Percentiles rank a stretch among this genome's conserved stretches.
These are phyloP conservation scores for Boulengerochromis microlepis DNA, from an alignment of 2,113 vertebrate species.

Conservation along the genomic window DNA sequence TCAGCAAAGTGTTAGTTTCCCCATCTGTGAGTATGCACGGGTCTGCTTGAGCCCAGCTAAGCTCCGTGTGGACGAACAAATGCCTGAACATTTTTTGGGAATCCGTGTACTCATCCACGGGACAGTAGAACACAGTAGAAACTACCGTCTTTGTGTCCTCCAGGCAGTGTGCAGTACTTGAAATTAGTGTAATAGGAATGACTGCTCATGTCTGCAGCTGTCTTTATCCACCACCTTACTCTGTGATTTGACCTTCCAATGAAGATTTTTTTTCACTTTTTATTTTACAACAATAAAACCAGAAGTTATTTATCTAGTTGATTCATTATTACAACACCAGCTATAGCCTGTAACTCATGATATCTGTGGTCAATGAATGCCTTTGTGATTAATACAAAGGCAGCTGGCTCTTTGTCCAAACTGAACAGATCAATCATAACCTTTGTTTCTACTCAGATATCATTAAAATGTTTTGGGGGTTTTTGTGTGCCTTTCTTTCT, in stretches of 20 bases:
- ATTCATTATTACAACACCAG: background rate
- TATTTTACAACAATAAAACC: background rate
- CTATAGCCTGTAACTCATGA: background rate
- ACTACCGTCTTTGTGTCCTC: background rate
- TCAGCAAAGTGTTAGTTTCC: background rate
- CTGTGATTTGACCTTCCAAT: background rate
- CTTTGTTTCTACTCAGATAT: background rate
- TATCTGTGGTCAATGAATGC: background rate
- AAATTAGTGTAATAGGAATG: background rate
- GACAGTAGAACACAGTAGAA: background rate
- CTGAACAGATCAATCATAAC: background rate
- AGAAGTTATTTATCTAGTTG: background rate
- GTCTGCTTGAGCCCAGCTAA: background rate
- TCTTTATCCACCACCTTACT: background rate
- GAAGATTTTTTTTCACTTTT: background rate
- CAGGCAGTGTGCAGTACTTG: background rate
- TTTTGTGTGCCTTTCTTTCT: background rate
- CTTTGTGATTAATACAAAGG: background rate
- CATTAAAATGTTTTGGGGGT: background rate
- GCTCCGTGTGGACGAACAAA: background rate
- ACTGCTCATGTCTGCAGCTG: background rate
- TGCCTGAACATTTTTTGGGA: background rate
- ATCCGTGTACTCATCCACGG: background rate
- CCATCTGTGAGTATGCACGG: background rate
- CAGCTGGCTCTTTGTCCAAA: background rate